phyloP scores from a whole-genome alignment of 2,888 invertebrate genomes.

The Drosophila macrothrix region DNA sequence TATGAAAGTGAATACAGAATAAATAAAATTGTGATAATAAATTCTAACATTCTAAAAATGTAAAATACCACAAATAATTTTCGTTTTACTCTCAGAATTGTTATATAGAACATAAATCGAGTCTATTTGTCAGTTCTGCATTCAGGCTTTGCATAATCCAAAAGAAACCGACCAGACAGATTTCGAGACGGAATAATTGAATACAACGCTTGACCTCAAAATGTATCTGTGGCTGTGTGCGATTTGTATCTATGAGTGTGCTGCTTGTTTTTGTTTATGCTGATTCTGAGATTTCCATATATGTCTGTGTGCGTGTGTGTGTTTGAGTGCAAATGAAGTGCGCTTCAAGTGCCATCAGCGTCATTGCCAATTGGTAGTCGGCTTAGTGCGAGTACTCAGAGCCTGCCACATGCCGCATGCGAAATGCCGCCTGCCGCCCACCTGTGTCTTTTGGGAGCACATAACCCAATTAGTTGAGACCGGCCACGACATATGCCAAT shows the following conservation, averaged over 20 bases:
- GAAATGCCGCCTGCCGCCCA: conserved; percentile 19
- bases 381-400: conserved; percentile 23
- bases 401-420: conserved; percentile 9
- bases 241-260: conserved; percentile 52
- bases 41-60: neutral
- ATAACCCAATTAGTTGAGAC: conserved; percentile 69
- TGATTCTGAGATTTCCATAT: conserved; percentile 11
- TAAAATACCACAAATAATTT: neutral
- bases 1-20: neutral
- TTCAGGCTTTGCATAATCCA: conserved; percentile 45
- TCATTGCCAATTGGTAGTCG: conserved; percentile 57
- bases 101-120: neutral
- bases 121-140: conserved; percentile 6
- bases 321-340: conserved; percentile 60
- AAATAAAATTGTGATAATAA: neutral
- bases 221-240: conserved; percentile 48
- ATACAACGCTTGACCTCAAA: conserved; percentile 31
- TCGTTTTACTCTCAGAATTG: neutral
- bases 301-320: conserved; percentile 9
- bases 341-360: conserved; percentile 64
- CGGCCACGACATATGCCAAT: conserved; percentile 67
- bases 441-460: conserved; percentile 59
- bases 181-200: conserved; percentile 23
- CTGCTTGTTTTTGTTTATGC: conserved; percentile 19
- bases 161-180: conserved; percentile 24